phyloP scores from a whole-genome alignment of 2,888 invertebrate species.

The Harpalus rubripes region DNA sequence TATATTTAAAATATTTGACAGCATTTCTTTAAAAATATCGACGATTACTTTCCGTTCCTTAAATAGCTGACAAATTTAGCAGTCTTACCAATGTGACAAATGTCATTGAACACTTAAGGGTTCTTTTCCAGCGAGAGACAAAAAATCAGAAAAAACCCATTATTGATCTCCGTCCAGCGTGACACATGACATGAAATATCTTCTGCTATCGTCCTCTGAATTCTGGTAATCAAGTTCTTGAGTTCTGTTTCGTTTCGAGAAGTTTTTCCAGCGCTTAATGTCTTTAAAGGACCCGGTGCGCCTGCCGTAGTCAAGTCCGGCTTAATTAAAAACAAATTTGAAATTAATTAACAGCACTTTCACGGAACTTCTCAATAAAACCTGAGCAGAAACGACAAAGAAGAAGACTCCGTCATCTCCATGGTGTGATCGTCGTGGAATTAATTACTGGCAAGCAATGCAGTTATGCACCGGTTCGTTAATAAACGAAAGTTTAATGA shows the following conservation, averaged over 20 bases:
- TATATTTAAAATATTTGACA: too few relatives aligned
- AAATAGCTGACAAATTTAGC: slow-evolving; percentile 24
- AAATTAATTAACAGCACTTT: slow-evolving; percentile 65
- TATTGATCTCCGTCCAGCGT: slow-evolving; percentile 49
- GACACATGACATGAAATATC: slow-evolving; percentile 59
- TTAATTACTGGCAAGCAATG: slow-evolving; percentile 62
- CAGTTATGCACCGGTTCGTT: slow-evolving; percentile 62
- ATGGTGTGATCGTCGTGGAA: slow-evolving; percentile 54
- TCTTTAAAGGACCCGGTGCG: neutral
- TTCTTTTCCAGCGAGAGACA: neutral
- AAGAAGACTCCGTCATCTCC: neutral
- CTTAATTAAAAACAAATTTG: slow-evolving; percentile 66
- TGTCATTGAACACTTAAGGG: slow-evolving; percentile 51
- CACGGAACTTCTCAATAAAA: slow-evolving; percentile 52
- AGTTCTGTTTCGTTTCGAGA: slow-evolving; percentile 17
- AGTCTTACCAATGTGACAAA: slow-evolving; percentile 23
- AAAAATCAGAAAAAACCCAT: slow-evolving; percentile 25
- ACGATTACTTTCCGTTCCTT: neutral
- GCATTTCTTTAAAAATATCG: too few relatives aligned
- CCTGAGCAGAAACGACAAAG: slow-evolving; percentile 6
- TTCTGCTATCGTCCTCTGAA: neutral
- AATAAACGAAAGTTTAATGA: slow-evolving; percentile 55
- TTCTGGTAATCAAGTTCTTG: slow-evolving; percentile 44
- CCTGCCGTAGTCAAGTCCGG: slow-evolving; percentile 20
- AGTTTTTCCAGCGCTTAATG: slow-evolving; percentile 21